Conservation (phyloP, 2,113 vertebrate genomes). For the Tonatia bakeri region DNA sequence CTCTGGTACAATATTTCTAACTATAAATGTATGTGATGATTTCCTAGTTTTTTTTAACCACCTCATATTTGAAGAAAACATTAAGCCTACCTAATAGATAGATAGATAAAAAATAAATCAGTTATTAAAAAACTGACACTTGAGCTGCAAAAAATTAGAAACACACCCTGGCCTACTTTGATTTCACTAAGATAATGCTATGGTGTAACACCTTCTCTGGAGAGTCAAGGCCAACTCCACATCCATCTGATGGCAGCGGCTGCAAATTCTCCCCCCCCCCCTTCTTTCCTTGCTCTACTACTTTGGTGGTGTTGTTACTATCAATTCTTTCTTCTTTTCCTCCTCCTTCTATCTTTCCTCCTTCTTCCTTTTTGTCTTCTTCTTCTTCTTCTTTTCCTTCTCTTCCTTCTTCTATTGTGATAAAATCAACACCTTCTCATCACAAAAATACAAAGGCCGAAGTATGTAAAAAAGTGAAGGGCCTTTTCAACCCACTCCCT, state of each 20-base stretch:
- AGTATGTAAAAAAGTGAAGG: not conserved
- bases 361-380: rapidly evolving
- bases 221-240: not conserved
- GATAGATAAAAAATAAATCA: not conserved
- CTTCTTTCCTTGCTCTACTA: not conserved
- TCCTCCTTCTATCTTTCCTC: not conserved
- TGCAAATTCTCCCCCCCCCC: not conserved
- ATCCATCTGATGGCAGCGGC: not conserved
- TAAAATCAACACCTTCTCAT: not conserved
- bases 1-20: not conserved
- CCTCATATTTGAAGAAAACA: not conserved
- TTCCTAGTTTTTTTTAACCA: not conserved
- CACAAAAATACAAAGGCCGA: not conserved
- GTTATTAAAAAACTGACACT: not conserved
- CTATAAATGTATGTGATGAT: not conserved
- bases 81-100: not conserved
- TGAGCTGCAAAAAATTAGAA: not conserved
- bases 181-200: not conserved
- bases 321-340: not conserved
- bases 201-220: not conserved
- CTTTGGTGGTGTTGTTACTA: not conserved
- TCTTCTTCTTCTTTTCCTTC: not conserved
- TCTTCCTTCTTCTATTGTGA: not conserved
- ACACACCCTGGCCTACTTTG: not conserved
- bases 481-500: not conserved